Evolutionary conservation across 2,888 invertebrate species (phyloP), one percentile per base, ranked within the genome.

Genomic region (Caenorhabditis virilis): DNA sequence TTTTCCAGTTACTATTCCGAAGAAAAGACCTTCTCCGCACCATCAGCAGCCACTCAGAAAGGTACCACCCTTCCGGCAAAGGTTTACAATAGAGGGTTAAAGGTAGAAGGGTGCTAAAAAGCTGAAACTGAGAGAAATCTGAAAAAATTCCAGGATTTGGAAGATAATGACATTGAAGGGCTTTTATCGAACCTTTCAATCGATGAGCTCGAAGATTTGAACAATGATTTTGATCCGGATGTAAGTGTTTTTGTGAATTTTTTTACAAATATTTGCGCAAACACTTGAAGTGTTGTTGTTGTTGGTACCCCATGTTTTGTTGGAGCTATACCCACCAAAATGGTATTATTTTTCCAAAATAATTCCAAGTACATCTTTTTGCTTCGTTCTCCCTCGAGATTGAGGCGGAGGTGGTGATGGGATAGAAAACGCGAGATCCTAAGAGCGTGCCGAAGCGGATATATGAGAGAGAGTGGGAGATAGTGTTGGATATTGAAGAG

Each of bases 171-270:
- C 85, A 91, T 98, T 77, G 97, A 98, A 84, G 92, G 93, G 80
- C 88, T 98, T 65, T 87, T 98, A 80, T 88, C 91, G 56, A 93
- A 95, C 85, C 88, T 98, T 72, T 91, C 93, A 61, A 89, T 91
- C 49, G 95, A 95, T 84, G 97, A 98, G 87, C 90, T 98, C 77
- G 93, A 92, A 83, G 91, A 95, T 85, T 88, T 98, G 82, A 94
- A 95, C 82, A 93, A 93, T 87, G 95, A 98, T 88, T 95, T 95
- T 78, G 98, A 98, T 88, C 98, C 98, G 74, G 98, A 98, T 88
- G 95, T 95, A 87, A 69, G 79, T 74, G 15, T 20, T 36, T 59
- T 46, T 45, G 20, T n/a, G n/a, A n/a, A n/a, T n/a, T n/a, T n/a
- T n/a, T n/a, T n/a, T n/a, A n/a, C n/a, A n/a, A n/a, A n/a, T n/a